Evolutionary conservation across 2,797 vertebrate genomes (phyloP).

Genomic region (Phaenicophaeus curvirostris): DNA sequence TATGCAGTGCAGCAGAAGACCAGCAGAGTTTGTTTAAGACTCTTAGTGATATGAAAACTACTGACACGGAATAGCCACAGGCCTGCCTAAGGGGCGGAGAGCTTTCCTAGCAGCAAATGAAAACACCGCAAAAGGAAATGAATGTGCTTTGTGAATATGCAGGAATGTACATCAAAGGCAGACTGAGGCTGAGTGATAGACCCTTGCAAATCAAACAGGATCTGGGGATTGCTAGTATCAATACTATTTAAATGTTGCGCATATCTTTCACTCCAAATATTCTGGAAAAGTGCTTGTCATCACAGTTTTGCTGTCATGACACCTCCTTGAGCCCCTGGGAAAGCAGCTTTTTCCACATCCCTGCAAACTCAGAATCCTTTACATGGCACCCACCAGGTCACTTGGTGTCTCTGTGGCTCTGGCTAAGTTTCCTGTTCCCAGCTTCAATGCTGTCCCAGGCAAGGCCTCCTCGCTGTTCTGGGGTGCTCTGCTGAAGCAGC

Average conservation of each 20-base stretch:
- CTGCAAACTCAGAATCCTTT: background rate
- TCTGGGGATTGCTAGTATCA: conserved; percentile 30
- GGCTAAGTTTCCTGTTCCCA: background rate
- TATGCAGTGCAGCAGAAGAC: background rate
- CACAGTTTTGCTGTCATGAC: background rate
- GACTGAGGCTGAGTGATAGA: background rate
- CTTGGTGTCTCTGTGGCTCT: background rate
- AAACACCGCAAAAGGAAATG: conserved; percentile 48
- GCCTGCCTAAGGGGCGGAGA: background rate
- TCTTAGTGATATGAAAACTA: background rate
- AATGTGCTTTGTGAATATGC: background rate
- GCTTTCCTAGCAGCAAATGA: background rate
- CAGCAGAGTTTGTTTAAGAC: conserved; percentile 18
- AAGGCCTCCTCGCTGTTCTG: accelerated
- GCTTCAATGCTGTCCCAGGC: background rate
- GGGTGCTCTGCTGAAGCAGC: background rate
- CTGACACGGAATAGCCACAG: conserved; percentile 1
- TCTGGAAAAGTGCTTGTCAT: conserved; percentile 9
- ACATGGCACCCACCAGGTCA: background rate
- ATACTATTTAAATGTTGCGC: background rate
- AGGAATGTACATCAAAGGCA: conserved; percentile 43
- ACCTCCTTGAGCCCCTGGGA: background rate
- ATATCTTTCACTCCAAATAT: background rate
- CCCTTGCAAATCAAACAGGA: background rate
- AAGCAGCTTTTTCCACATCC: background rate